phyloP scores from a whole-genome alignment of 2,113 vertebrate genomes.

The Colossoma macropomum region DNA sequence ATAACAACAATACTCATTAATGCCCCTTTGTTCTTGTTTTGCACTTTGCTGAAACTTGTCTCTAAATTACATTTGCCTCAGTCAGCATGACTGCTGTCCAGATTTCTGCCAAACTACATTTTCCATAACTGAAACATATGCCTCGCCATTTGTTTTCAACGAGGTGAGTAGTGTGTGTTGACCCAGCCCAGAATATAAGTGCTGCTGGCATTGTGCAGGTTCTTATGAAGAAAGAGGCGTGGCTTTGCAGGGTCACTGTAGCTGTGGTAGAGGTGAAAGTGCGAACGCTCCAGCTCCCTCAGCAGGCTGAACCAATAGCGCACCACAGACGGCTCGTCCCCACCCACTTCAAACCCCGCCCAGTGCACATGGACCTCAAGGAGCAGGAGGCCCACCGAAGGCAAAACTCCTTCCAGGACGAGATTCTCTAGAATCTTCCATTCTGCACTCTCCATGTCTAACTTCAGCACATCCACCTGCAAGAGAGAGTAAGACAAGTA shows the following conservation, averaged over 20 bases:
- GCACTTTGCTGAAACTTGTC: neutral
- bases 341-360: slow-evolving; percentile 93
- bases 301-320: slow-evolving; percentile 96
- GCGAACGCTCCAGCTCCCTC: slow-evolving; percentile 85
- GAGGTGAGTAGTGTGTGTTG: slow-evolving; percentile 84
- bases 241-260: slow-evolving; percentile 85
- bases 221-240: slow-evolving; percentile 87
- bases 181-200: slow-evolving; percentile 91
- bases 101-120: neutral
- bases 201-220: slow-evolving; percentile 89
- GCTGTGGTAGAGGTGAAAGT: slow-evolving; percentile 89
- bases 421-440: slow-evolving; percentile 98
- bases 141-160: neutral
- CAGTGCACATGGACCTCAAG: slow-evolving; percentile 94
- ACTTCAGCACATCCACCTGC: slow-evolving; percentile 92
- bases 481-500: slow-evolving; percentile 29
- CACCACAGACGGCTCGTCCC: slow-evolving; percentile 88
- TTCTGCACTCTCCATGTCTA: slow-evolving; percentile 93
- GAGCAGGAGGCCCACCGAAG: slow-evolving; percentile 89
- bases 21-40: too few relatives aligned
- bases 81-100: too few relatives aligned
- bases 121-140: neutral
- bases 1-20: neutral
- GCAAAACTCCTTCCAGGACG: slow-evolving; percentile 87
- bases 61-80: neutral